Percentiles rank a stretch among this genome's conserved stretches.
phyloP scores from a whole-genome alignment of 2,888 invertebrate genomes.

The Campopleginae sp. region DNA sequence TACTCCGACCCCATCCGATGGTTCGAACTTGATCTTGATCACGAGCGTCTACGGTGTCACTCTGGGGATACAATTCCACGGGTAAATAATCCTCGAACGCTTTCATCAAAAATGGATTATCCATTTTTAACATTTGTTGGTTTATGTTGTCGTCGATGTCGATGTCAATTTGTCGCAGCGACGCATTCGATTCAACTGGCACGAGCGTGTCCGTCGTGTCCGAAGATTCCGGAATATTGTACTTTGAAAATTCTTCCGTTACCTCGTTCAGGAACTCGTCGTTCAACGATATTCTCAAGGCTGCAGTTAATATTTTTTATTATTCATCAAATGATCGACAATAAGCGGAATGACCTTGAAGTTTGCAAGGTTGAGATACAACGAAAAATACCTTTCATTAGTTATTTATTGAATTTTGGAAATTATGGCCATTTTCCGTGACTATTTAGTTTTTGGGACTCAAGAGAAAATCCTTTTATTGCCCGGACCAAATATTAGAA shows the following conservation, averaged over 20 bases:
- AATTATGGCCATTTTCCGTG: too few species aligned
- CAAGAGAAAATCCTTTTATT: too few species aligned
- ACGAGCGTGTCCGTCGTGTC: constrained; percentile 68
- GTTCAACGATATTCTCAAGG: constrained; percentile 74
- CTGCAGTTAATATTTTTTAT: constrained; percentile 66
- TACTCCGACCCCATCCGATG: constrained; percentile 64
- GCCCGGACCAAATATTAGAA: too few species aligned
- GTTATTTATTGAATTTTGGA: too few species aligned
- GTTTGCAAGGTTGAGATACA: too few species aligned
- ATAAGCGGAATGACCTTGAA: too few species aligned
- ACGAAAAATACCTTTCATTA: too few species aligned
- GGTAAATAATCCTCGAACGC: constrained; percentile 84
- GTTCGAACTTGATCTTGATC: constrained; percentile 10
- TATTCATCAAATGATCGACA: constrained; percentile 33
- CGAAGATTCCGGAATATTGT: constrained; percentile 62
- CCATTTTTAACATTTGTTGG: constrained; percentile 76
- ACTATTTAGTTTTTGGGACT: too few species aligned
- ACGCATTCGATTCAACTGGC: constrained; percentile 2
- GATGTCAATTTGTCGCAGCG: constrained; percentile 59
- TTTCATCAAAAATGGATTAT: constrained; percentile 84
- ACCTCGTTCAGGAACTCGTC: constrained; percentile 77
- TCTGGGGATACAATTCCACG: constrained; percentile 60
- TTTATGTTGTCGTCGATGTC: constrained; percentile 76
- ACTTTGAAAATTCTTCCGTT: constrained; percentile 76
- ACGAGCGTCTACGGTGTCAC: constrained; percentile 71